Conservation (phyloP, 30 jellyfish, hydroid and myxozoan species). For the Mastigias papua region DNA sequence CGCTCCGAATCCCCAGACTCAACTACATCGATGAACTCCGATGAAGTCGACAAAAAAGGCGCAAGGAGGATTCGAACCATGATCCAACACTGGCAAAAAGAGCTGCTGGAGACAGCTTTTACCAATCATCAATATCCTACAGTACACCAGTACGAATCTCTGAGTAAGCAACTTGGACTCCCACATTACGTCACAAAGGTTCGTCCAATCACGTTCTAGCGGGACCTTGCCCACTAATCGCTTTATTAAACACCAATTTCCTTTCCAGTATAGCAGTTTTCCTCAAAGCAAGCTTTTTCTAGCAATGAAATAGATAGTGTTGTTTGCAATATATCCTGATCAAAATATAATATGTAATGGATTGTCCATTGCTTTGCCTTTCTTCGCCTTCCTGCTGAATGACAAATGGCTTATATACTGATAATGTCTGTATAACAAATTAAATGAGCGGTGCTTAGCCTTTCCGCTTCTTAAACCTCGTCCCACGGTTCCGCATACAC, state of each 20-base stretch:
- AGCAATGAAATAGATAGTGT: too few relatives aligned
- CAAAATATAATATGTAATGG: too few relatives aligned
- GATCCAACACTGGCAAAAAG: slow-evolving; percentile 62
- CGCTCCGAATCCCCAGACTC: slow-evolving; percentile 83
- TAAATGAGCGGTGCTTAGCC: too few relatives aligned
- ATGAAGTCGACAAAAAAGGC: slow-evolving; percentile 19
- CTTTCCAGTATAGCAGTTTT: neutral
- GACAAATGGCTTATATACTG: too few relatives aligned
- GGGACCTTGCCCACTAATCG: neutral
- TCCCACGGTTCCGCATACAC: too few relatives aligned
- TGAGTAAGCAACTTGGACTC: slow-evolving; percentile 63
- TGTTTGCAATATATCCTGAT: too few relatives aligned
- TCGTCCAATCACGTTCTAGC: neutral
- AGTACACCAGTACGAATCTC: slow-evolving; percentile 39
- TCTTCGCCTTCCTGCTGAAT: too few relatives aligned
- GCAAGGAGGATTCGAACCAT: slow-evolving; percentile 58
- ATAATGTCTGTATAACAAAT: too few relatives aligned
- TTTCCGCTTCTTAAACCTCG: too few relatives aligned
- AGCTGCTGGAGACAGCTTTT: slow-evolving; percentile 46
- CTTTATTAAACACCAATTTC: neutral
- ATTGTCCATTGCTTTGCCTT: too few relatives aligned
- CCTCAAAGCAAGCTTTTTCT: too few relatives aligned
- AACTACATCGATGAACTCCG: slow-evolving; percentile 46
- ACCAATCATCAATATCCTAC: slow-evolving; percentile 57
- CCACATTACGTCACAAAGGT: slow-evolving; percentile 78